Base-by-base conservation (phyloP, 2,797 vertebrate genomes). In the Enteromius trimaculatus region DNA sequence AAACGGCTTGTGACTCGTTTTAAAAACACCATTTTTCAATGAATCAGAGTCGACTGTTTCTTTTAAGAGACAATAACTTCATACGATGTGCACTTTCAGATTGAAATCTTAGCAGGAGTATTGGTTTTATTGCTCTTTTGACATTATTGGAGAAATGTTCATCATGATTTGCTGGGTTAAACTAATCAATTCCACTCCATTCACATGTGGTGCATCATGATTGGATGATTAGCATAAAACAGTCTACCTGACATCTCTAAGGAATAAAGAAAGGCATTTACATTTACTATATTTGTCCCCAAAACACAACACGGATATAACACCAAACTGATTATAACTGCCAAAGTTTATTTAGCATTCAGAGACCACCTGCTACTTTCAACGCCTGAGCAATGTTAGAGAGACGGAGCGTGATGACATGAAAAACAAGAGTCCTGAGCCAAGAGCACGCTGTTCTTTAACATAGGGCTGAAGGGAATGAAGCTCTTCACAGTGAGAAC, bases 371-470 rank as follows among this genome's bases (percentile, higher is more conserved):
- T 66, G 80, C 37, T 82, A 23, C 60, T 66, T 82, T 66, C 31
- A 82, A 39, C 44, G n/a, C 60, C 44, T 65, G n/a, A 53, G 42
- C 44, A 74, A 26, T 74, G 55, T 64, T 71, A 37, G 26, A 74
- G 19, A 49, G 58, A 64, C 19, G 1, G 21, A 51, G 44, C 3
- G 2, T 10, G 60, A 65, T 42, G 44, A 76, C 80, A 55, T 82
- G 17, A 76, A 55, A 17, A 72, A 62, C 65, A 71, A 3, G 55
- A 66, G 55, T 29, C 29, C n/a, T 26, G 53, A 55, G 75, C 23
- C 47, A 79, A 75, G 26, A 69, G 49, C 82, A 77, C 47, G 26
- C 42, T 76, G 64, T 70, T 75, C 66, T 79, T 69, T 71, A 81
- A 17, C 44, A 23, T 11, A 1, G 42, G 7, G 16, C 42, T 42